These are phyloP conservation scores for Platygyra sinensis DNA, from an alignment of 64 coral and sea anemone genomes.

Conservation along the genomic window DNA sequence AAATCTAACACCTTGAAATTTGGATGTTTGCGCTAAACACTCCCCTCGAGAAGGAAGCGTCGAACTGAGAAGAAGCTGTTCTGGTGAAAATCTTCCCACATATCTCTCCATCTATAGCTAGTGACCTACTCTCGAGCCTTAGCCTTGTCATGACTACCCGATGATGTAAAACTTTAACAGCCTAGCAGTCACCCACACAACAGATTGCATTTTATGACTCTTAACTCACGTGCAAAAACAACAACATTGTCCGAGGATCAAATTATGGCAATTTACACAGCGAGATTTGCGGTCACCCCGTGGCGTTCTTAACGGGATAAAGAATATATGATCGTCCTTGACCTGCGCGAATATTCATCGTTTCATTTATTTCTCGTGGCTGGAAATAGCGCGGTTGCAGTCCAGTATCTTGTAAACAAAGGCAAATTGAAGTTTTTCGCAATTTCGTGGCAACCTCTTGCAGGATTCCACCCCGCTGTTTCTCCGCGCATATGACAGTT, in stretches of 20 bases:
- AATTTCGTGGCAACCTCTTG: slow-evolving; percentile 10
- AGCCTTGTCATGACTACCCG: slow-evolving; percentile 37
- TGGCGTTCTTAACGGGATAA: slow-evolving; percentile 37
- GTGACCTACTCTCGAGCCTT: slow-evolving; percentile 48
- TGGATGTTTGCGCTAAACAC: slow-evolving; percentile 36
- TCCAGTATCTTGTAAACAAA: background rate
- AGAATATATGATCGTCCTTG: background rate
- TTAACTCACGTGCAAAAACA: slow-evolving; percentile 48
- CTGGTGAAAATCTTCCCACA: background rate
- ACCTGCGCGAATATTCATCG: background rate
- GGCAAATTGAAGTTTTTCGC: background rate
- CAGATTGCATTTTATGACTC: slow-evolving; percentile 42
- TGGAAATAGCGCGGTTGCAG: background rate
- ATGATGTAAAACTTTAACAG: slow-evolving; percentile 55
- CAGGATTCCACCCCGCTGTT: slow-evolving; percentile 33
- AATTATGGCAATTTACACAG: slow-evolving; percentile 41
- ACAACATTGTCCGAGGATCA: slow-evolving; percentile 24
- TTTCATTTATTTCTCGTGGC: background rate
- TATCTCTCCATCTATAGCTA: slow-evolving; percentile 53
- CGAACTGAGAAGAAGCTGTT: background rate
- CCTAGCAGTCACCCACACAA: slow-evolving; percentile 24
- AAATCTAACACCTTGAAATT: slow-evolving; percentile 34
- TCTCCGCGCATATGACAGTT: slow-evolving; percentile 34
- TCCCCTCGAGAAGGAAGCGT: background rate
- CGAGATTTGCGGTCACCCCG: slow-evolving; percentile 6